A percentile compares a stretch with the other conserved stretches of the same genome.
Conservation (phyloP, 2,888 invertebrate genomes). For the Harpagoxenus sublaevis region DNA sequence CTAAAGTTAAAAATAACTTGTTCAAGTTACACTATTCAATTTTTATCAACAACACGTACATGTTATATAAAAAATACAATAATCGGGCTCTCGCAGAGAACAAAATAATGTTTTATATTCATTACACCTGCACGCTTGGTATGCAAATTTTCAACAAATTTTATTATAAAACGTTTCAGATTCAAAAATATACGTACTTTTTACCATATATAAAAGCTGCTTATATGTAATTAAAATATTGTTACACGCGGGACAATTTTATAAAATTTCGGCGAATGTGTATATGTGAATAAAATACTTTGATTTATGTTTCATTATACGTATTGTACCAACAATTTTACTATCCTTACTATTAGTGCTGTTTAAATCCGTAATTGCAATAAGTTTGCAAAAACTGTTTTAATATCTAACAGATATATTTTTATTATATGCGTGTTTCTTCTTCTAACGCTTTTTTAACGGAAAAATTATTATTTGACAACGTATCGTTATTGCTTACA, state of each 20-base stretch:
- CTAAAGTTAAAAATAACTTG: not conserved
- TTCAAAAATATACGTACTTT: constrained; percentile 33
- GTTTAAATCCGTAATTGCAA: not conserved
- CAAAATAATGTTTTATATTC: constrained; percentile 23
- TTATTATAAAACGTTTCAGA: constrained; percentile 18
- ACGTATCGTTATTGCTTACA: not conserved
- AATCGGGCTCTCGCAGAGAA: not conserved
- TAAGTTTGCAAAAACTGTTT: not conserved
- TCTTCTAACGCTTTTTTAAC: not conserved
- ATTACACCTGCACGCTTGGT: constrained; percentile 4
- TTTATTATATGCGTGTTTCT: not conserved
- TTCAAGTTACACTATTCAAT: not conserved
- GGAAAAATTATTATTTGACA: not conserved
- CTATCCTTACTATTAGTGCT: not conserved
- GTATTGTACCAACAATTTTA: not conserved
- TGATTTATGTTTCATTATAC: not conserved
- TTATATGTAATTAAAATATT: constrained; percentile 33
- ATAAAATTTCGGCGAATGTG: not conserved
- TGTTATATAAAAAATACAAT: not conserved
- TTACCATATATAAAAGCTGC: constrained; percentile 18
- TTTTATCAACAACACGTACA: constrained; percentile 5
- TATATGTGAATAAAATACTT: constrained; percentile 12
- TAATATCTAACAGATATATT: not conserved
- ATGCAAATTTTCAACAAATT: constrained; percentile 25
- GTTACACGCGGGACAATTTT: constrained; percentile 14